phyloP scores from a whole-genome alignment of 23 tunicate species.

The Ascidia mentula region DNA sequence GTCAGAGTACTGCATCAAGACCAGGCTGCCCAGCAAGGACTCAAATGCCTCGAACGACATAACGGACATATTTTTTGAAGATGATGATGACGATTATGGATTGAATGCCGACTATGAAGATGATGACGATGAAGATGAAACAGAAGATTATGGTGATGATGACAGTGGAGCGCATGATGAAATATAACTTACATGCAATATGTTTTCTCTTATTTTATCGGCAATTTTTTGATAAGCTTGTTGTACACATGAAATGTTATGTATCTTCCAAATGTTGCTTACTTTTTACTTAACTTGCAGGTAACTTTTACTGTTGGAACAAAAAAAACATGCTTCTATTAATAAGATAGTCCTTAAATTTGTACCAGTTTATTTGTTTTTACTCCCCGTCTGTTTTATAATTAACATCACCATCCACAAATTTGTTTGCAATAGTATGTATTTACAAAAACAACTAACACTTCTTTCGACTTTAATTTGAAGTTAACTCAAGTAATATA shows the following conservation, averaged over 20 bases:
- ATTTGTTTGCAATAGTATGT: too few species aligned
- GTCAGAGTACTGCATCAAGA: conserved; percentile 91
- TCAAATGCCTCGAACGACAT: conserved; percentile 61
- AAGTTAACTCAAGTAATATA: too few species aligned
- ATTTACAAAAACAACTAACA: too few species aligned
- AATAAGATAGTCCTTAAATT: too few species aligned
- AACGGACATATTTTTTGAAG: conserved; percentile 70
- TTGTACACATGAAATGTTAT: conserved; percentile 6
- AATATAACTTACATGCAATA: conserved; percentile 6
- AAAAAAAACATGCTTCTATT: not conserved
- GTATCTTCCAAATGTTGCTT: conserved; percentile 10
- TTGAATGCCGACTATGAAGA: conserved; percentile 50
- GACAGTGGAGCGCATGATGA: conserved; percentile 72
- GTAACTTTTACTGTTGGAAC: not conserved
- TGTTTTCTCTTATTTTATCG: conserved; percentile 8
- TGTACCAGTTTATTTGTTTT: too few species aligned
- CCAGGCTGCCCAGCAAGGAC: conserved; percentile 85
- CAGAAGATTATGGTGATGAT: conserved; percentile 77
- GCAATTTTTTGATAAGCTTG: not conserved
- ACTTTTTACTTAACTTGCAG: not conserved
- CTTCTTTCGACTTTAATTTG: too few species aligned
- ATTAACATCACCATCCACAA: too few species aligned
- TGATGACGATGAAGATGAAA: conserved; percentile 68
- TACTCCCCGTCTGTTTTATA: too few species aligned
- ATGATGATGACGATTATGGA: conserved; percentile 72